Base-by-base conservation (phyloP, 2,797 vertebrate genomes). In the Hipposideros larvatus region DNA sequence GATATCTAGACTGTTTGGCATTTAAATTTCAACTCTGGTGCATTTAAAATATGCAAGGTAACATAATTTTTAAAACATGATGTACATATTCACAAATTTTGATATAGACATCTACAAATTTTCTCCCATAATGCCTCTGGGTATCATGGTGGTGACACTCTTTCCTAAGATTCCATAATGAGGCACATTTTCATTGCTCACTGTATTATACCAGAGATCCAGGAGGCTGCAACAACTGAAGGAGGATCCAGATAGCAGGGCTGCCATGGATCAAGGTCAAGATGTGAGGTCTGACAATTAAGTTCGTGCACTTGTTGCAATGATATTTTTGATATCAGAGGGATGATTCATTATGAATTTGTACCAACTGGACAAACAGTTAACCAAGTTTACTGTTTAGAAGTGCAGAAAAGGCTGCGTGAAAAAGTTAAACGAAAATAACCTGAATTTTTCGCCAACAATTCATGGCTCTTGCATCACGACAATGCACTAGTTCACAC, bases 11-110 rank as follows among this genome's bases (percentile, higher is more conserved):
- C 46, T 90, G 96, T 96, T 92, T 96, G 90, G 85, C 90, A 91
- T 87, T 97, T 90, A 94, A 82, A 97, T 96, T 95, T 96, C 87
- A 97, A 95, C 83, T 95, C 66, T 73, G n/a, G 59, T 31, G n/a
- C 73, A 89, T 95, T 97, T 96, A 88, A 96, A 97, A 92, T 94
- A 93, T 77, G 70, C 73, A 74, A 24, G 15, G 75, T 92, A 83
- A 68, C 94, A 96, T 94, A 94, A 95, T 37, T 16, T 37, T 51
- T 0, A 53, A 88, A 79, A 83, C 74, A 53, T 68, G 82, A 61
- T 22, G 0, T 43, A 24, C 10, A 46, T 8, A 48, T 71, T 91
- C 18, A 93, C 31, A 34, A 86, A 80, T 79, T 84, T 87, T 87
- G 55, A 34, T 88, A 59, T 91, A 65, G 22, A 79, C 31, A 87